A percentile compares a stretch with the other conserved stretches of the same genome.
These are phyloP conservation scores for Volucella inanis DNA, from an alignment of 2,888 invertebrate genomes.

Conservation along the genomic window DNA sequence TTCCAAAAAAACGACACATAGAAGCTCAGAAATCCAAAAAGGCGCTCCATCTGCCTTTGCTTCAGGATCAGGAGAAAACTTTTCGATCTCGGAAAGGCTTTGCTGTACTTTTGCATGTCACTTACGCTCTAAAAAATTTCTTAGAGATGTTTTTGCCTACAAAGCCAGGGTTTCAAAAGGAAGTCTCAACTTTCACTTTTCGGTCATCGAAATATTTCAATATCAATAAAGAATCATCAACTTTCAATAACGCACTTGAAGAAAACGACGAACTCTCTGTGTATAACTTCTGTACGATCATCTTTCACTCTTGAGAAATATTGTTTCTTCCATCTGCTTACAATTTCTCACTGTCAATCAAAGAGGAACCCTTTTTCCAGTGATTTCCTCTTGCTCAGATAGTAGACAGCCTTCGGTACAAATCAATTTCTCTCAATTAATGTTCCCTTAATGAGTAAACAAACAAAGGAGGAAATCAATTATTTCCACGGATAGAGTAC, in stretches of 20 bases:
- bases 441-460: constrained; percentile 34
- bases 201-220: no score
- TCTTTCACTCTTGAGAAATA: constrained; percentile 25
- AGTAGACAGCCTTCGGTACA: constrained; percentile 15
- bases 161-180: no score
- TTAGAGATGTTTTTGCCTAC: no score
- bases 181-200: no score
- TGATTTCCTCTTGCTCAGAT: background rate
- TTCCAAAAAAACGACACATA: no score
- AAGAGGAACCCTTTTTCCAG: constrained; percentile 22
- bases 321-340: constrained; percentile 51
- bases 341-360: constrained; percentile 67
- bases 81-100: no score
- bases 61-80: no score
- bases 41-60: no score
- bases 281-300: constrained; percentile 12
- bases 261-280: constrained; percentile 5
- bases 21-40: no score
- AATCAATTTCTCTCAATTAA: constrained; percentile 41
- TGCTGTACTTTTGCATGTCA: no score
- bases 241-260: constrained; percentile 9
- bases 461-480: constrained; percentile 35
- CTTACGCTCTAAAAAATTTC: no score
- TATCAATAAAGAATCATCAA: background rate
- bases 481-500: constrained; percentile 28